These are phyloP conservation scores for Bombus breviceps DNA, from an alignment of 1,140 invertebrate species.

Conservation along the genomic window DNA sequence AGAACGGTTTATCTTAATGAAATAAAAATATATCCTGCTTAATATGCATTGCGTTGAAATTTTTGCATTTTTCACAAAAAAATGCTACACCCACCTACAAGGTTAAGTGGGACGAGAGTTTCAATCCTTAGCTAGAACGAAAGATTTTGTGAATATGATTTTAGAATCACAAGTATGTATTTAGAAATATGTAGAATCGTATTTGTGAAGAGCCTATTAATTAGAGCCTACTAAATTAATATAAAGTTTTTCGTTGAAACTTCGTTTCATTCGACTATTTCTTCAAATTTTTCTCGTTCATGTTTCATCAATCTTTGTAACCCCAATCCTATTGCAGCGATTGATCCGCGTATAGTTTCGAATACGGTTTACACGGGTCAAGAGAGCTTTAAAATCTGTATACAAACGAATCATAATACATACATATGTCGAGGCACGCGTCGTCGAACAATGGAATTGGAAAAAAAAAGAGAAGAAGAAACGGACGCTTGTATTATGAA, in stretches of 20 bases:
- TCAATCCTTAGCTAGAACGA: neutral
- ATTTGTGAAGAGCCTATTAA: neutral
- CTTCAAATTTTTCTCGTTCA: neutral
- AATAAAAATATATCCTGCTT: too few relatives aligned
- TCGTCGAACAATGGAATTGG: slow-evolving; percentile 3
- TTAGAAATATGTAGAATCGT: neutral
- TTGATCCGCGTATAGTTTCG: neutral
- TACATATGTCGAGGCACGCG: neutral
- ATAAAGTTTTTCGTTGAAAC: neutral
- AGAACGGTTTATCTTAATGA: too few relatives aligned
- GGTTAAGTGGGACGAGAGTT: neutral
- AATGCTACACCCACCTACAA: too few relatives aligned
- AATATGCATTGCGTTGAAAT: too few relatives aligned
- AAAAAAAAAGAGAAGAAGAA: neutral
- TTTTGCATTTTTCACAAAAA: too few relatives aligned
- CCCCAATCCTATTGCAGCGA: too few relatives aligned
- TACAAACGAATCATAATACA: neutral
- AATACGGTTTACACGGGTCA: neutral
- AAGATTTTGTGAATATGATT: neutral
- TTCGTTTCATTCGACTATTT: neutral
- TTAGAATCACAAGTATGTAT: neutral
- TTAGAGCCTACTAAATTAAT: neutral
- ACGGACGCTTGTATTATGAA: neutral
- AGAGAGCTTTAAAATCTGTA: neutral
- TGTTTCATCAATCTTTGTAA: neutral